Evolutionary conservation across 2,113 vertebrate genomes (phyloP), one percentile per base, ranked within the genome.

Genomic region (Cottus gobio): DNA sequence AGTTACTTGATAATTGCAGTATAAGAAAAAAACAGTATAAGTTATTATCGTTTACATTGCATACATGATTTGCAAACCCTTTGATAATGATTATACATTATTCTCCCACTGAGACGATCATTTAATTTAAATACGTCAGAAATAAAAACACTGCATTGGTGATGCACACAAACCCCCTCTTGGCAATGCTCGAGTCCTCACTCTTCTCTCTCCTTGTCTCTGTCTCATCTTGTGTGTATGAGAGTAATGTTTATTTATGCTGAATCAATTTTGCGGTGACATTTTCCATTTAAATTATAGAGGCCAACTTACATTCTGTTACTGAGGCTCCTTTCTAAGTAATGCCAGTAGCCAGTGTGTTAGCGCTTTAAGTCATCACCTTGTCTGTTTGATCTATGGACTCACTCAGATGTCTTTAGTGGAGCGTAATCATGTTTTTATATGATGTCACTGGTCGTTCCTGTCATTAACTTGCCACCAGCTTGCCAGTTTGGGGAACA

Each of bases 401-500:
- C 80, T 85, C 80, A 66, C 83, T 89, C 77, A 76, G 78, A 86
- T 73, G 72, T 87, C 84, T 86, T 91, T 90, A 91, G 89, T 77
- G 79, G 84, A 82, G 82, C 79, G 75, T 84, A 86, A 90, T 93
- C 83, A 64, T 85, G 79, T 85, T 94, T 93, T 89, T 87, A 86
- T 89, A 87, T 90, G 86, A 91, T 93, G 85, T 90, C 80, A 85
- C 73, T 60, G 71, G 62, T 90, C 75, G 79, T 95, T 94, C 88
- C 93, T 95, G 94, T 95, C 94, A 94, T 94, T 95, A 94, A 94
- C 86, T 94, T 94, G 91, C 92, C 95, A 96, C 94, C 94, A 96
- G 95, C 95, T 96, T 96, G 96, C 96, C 95, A 96, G 95, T 93
- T 93, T 96, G 95, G 95, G 95, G 95, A 97, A 96, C 97, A 98